Evolutionary conservation across 2,113 vertebrate species (phyloP).

Genomic region (Oreochromis spilurus): DNA sequence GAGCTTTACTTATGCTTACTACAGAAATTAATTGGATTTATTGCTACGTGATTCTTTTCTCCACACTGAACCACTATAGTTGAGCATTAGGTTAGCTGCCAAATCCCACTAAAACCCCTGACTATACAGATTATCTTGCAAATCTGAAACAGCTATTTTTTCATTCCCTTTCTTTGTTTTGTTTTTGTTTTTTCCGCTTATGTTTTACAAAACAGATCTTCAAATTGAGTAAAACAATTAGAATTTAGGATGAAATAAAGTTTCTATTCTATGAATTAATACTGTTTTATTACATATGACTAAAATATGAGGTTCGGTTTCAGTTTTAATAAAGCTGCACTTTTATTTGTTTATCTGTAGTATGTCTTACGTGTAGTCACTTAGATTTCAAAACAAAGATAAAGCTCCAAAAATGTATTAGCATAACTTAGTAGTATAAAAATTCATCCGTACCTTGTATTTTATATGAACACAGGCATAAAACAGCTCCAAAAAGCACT

Average conservation of each 20-base stretch:
- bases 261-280: background rate
- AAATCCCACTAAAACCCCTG: background rate
- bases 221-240: background rate
- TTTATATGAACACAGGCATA: background rate
- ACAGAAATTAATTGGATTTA: background rate
- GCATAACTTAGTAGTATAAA: background rate
- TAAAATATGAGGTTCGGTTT: too few relatives aligned
- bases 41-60: background rate
- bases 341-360: background rate
- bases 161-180: background rate
- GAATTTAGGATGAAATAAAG: background rate
- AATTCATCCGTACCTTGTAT: background rate
- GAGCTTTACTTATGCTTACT: too few relatives aligned
- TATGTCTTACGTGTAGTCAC: background rate
- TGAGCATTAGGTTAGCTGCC: background rate
- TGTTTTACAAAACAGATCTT: background rate
- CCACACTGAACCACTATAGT: background rate
- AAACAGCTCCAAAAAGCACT: background rate
- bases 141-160: background rate
- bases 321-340: background rate
- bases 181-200: background rate
- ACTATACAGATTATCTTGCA: background rate
- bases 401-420: rapidly evolving
- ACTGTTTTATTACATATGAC: background rate
- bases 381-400: background rate